Conservation (phyloP, 2,797 vertebrate genomes). For the Apodemus agrarius region DNA sequence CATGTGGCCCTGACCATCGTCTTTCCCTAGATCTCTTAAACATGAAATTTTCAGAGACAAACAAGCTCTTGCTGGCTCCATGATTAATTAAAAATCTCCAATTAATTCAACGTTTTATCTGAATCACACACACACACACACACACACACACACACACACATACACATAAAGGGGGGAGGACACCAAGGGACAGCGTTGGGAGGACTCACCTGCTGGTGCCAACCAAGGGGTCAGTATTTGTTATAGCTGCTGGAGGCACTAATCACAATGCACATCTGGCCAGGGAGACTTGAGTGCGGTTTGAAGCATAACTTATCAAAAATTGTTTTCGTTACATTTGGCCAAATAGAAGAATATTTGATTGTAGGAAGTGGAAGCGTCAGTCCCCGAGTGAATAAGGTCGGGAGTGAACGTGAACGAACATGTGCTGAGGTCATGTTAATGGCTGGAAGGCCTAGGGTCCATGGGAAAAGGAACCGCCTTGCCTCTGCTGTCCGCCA, state of each 20-base stretch:
- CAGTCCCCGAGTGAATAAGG: not conserved
- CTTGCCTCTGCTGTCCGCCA: not conserved
- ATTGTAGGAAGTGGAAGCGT: not conserved
- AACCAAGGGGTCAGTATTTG: not conserved
- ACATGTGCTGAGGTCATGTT: not conserved
- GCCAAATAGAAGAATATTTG: not conserved
- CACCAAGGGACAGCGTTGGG: not conserved
- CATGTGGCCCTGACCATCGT: not conserved
- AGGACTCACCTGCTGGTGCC: not conserved
- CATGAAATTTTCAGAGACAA: conserved; percentile 21
- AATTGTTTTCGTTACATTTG: not conserved
- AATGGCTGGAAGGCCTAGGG: too few species aligned
- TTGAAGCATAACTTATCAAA: not conserved
- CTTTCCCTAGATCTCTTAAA: conserved; percentile 59
- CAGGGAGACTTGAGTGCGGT: not conserved
- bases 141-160: not conserved
- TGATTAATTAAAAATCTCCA: not conserved
- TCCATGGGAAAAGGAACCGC: not conserved
- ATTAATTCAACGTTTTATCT: conserved; percentile 20
- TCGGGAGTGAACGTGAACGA: not conserved
- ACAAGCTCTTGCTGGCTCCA: not conserved
- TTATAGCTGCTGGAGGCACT: not conserved
- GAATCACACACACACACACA: not conserved
- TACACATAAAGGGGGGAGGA: not conserved
- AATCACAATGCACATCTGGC: conserved; percentile 18